Evolutionary conservation across 2,113 vertebrate species (phyloP).

Genomic region (Pelecanoides urinatrix): DNA sequence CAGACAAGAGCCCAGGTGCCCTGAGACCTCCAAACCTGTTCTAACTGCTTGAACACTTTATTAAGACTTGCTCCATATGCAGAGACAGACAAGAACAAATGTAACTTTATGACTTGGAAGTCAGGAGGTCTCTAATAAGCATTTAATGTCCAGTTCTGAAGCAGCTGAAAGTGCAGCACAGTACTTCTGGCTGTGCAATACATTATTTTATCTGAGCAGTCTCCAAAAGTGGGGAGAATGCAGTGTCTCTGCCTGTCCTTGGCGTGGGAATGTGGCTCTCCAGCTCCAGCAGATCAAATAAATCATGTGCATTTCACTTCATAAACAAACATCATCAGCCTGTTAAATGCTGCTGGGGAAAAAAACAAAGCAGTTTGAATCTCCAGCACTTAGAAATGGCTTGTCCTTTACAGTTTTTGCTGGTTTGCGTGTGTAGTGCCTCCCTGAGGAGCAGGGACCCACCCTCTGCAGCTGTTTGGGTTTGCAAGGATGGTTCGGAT

Average conservation of each 20-base stretch:
- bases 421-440: background rate
- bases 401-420: background rate
- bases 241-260: background rate
- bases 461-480: background rate
- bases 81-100: constrained; percentile 18
- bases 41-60: background rate
- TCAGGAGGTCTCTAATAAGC: background rate
- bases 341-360: constrained; percentile 8
- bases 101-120: background rate
- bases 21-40: constrained; percentile 14
- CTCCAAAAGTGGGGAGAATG: background rate
- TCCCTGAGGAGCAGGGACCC: background rate
- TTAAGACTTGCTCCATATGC: background rate
- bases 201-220: background rate
- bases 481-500: background rate
- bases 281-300: constrained; percentile 31
- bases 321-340: constrained; percentile 49
- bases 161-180: background rate
- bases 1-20: background rate
- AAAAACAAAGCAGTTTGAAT: background rate
- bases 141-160: background rate
- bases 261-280: constrained; percentile 7
- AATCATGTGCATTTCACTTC: constrained; percentile 47
- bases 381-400: background rate
- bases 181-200: background rate